Conservation (phyloP, 2,113 vertebrate species). For the Proteles cristata region DNA sequence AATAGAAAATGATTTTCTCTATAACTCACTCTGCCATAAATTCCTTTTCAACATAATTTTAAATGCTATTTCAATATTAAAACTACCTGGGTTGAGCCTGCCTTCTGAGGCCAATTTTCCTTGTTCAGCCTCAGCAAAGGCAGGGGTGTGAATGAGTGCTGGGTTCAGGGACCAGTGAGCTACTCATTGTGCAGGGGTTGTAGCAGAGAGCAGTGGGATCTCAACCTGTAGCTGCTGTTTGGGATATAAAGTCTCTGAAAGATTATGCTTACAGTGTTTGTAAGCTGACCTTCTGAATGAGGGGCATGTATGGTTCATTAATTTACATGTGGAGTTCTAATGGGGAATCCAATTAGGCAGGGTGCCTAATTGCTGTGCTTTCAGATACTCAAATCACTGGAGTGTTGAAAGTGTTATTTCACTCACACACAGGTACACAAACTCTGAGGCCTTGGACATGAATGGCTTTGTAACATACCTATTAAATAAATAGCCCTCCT, state of each 20-base stretch:
- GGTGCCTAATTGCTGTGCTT: conserved; percentile 45
- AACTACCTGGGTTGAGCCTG: not conserved
- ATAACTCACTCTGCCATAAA: not conserved
- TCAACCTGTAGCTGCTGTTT: not conserved
- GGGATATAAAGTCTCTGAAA: not conserved
- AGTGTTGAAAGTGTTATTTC: not conserved
- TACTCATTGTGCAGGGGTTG: not conserved
- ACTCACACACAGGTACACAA: not conserved
- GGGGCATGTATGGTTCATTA: not conserved
- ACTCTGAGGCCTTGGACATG: not conserved
- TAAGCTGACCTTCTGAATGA: conserved; percentile 28
- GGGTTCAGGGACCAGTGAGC: not conserved
- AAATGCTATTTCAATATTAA: not conserved
- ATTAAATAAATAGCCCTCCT: conserved; percentile 40
- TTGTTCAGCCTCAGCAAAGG: not conserved
- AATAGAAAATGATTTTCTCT: not conserved
- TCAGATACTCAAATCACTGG: not conserved
- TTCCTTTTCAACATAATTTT: not conserved
- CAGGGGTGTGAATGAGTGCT: not conserved
- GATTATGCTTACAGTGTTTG: not conserved
- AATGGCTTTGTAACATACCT: not conserved
- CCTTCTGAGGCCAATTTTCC: not conserved
- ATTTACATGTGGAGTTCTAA: conserved; percentile 46
- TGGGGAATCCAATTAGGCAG: conserved; percentile 12
- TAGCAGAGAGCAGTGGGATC: rapidly evolving